Conservation (phyloP, 2,888 invertebrate genomes). For the Macrostomum cliftonense region DNA sequence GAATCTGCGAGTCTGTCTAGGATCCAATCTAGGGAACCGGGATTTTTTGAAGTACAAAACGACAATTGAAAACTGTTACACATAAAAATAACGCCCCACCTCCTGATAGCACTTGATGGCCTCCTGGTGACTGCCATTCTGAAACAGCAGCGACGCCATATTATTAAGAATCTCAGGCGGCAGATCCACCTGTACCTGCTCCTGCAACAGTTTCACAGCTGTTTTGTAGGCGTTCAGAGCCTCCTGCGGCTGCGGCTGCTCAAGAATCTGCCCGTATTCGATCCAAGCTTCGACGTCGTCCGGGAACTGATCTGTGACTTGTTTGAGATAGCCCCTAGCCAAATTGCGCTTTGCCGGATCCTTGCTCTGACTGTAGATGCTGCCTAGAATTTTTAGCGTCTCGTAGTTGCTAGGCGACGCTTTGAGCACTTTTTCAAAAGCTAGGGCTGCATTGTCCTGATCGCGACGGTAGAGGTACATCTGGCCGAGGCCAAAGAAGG, state of each 20-base stretch:
- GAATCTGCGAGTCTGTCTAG: too few species aligned
- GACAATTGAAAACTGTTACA: too few species aligned
- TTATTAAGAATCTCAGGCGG: slow-evolving; percentile 95
- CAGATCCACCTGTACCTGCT: slow-evolving; percentile 76
- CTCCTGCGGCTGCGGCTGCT: slow-evolving; percentile 58
- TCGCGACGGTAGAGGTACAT: slow-evolving; percentile 96
- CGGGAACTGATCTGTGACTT: slow-evolving; percentile 78
- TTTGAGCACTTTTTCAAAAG: slow-evolving; percentile 94
- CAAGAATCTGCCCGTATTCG: slow-evolving; percentile 87
- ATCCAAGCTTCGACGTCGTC: slow-evolving; percentile 99
- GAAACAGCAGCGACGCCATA: slow-evolving; percentile 68
- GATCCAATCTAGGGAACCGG: too few species aligned
- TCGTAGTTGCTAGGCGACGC: slow-evolving; percentile 93
- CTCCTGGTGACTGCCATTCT: slow-evolving; percentile 64
- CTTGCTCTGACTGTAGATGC: slow-evolving; percentile 66
- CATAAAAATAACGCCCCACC: too few species aligned
- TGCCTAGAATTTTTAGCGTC: slow-evolving; percentile 96
- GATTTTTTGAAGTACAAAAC: too few species aligned
- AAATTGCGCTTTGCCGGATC: slow-evolving; percentile 51
- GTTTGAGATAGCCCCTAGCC: slow-evolving; percentile 63
- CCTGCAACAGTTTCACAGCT: slow-evolving; percentile 72
- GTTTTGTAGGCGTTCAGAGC: slow-evolving; percentile 74
- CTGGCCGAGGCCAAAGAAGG: slow-evolving; percentile 91
- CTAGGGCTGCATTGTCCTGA: slow-evolving; percentile 61
- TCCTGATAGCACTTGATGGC: slow-evolving; percentile 44